Percentiles rank a stretch among this genome's conserved stretches.
These are phyloP conservation scores for Epirrhoe alternata DNA, from an alignment of 2,888 invertebrate species.

Conservation along the genomic window DNA sequence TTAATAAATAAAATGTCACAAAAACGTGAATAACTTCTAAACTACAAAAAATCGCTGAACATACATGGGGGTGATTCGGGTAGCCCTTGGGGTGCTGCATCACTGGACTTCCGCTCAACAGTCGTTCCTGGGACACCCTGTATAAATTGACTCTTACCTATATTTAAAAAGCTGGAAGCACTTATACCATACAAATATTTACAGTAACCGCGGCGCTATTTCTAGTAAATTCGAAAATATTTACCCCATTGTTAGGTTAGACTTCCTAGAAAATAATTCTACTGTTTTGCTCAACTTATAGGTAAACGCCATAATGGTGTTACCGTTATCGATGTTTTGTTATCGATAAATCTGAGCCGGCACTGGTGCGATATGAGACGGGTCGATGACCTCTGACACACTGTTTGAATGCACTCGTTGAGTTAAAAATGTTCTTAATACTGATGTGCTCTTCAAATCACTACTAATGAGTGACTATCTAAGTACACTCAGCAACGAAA, in stretches of 20 bases:
- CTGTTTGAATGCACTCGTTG: constrained; percentile 58
- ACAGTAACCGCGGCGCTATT: background rate
- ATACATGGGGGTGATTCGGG: too few relatives aligned
- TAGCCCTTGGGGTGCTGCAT: too few relatives aligned
- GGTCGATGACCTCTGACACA: constrained; percentile 64
- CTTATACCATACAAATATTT: background rate
- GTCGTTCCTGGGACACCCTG: too few relatives aligned
- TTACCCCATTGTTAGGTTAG: background rate
- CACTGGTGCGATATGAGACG: constrained; percentile 73
- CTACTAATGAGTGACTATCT: too few relatives aligned
- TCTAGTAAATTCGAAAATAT: background rate
- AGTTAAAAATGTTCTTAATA: constrained; percentile 52
- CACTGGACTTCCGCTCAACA: too few relatives aligned
- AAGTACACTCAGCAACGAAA: too few relatives aligned
- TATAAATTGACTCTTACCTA: too few relatives aligned
- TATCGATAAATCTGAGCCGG: constrained; percentile 54
- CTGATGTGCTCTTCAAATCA: background rate
- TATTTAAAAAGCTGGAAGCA: too few relatives aligned
- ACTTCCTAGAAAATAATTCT: background rate
- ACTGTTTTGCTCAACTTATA: background rate
- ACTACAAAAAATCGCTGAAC: too few relatives aligned
- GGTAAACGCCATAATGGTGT: constrained; percentile 10
- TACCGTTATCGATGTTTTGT: constrained; percentile 52
- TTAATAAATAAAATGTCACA: too few relatives aligned
- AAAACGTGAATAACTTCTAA: too few relatives aligned